Evolutionary conservation across 2,113 vertebrate genomes (phyloP).

Genomic region (Chaenogobius annularis): DNA sequence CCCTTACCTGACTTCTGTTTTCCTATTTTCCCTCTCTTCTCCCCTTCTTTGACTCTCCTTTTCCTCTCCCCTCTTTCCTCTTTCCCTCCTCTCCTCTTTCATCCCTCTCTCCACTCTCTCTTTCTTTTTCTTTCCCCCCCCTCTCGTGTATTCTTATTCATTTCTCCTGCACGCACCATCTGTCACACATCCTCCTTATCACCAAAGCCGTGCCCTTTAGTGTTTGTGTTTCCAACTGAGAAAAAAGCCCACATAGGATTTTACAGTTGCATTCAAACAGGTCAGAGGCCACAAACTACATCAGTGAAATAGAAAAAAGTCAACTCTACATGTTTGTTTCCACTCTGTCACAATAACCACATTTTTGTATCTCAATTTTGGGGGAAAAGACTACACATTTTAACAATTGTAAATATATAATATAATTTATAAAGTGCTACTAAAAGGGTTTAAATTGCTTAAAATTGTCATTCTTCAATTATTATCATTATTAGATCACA

Average conservation of each 20-base stretch:
- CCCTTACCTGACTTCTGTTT: no score
- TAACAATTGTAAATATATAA: no score
- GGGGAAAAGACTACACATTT: not conserved
- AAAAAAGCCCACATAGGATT: constrained; percentile 5
- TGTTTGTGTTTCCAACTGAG: constrained; percentile 51
- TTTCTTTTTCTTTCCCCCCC: constrained; percentile 19
- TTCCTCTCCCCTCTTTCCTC: not conserved
- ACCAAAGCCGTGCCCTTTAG: constrained; percentile 19
- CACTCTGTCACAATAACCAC: not conserved
- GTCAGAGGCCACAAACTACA: not conserved
- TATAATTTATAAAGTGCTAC: no score
- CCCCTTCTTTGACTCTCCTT: not conserved
- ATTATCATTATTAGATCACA: no score
- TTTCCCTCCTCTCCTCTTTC: not conserved
- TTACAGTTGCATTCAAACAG: constrained; percentile 27
- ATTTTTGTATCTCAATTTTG: not conserved
- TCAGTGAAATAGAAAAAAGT: not conserved
- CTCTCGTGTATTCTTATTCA: constrained; percentile 70
- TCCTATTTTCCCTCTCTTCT: not conserved
- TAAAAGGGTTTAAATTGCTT: no score
- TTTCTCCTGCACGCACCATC: constrained; percentile 65
- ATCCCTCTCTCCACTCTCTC: not conserved
- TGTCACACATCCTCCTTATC: constrained; percentile 57
- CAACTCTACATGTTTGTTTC: not conserved
- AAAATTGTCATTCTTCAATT: no score